Evolutionary conservation across 2,888 invertebrate species (phyloP), one percentile per base, ranked within the genome.

Genomic region (Drosophila suboccidentalis): DNA sequence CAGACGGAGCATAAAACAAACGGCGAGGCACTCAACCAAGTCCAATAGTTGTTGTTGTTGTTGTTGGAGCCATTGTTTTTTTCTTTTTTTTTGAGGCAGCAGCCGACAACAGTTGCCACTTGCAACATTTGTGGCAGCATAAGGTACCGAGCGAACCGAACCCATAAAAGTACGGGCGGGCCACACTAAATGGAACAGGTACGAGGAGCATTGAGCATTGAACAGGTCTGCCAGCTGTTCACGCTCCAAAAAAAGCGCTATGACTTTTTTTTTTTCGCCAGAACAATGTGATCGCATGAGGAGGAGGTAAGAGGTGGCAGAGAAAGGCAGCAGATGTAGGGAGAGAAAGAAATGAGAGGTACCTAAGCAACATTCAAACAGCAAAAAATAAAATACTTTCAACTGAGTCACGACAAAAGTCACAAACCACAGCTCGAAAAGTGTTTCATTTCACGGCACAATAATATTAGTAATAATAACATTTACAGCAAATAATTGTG

Each of bases 161-260:
- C 82, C 84, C 84, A 85, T 89, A 85, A 87, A 85, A 85, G 89
- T 85, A 88, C 83, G 81, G 84, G 87, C 87, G 82, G 81, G 71
- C 89, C 84, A 46, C 38, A 39, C 64, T 76, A 84, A 89, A 84
- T 84, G 89, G 89, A 84, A 79, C 84, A 89, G 84, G 89, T 84
- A 89, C 44, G 63, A 46, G 9, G 63, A 46, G 4, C 26, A 46
- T n/a, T 22, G 8, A 17, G n/a, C 32, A 50, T 50, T 50, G 13
- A 62, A 59, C 54, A 59, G 57, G 65, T 75, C 64, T 51, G 65
- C 79, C 80, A 84, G 87, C 84, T 85, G 89, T 85, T 85, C 84
- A 85, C 84, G 84, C 84, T 85, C 84, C 87, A 81, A 85, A 85
- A 84, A 88, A 80, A 82, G 59, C 58, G 72, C 83, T 68, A 64